phyloP scores from a whole-genome alignment of 2,888 invertebrate species.

The Nasonovia ribisnigri region DNA sequence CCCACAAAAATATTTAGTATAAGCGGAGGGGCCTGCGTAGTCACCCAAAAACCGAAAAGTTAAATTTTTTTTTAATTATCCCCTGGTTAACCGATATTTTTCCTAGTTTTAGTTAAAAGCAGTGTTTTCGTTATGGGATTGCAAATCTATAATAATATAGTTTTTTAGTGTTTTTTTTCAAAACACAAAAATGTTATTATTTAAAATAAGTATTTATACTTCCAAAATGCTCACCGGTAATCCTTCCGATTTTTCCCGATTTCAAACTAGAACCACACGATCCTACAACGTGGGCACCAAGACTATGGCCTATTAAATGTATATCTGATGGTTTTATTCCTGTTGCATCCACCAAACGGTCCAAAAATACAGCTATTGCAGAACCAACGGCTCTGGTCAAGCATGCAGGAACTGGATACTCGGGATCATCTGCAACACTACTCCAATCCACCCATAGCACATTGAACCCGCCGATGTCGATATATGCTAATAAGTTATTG shows the following conservation, averaged over 20 bases:
- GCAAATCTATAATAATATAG: too few species aligned
- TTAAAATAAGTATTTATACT: neutral
- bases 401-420: slow-evolving; percentile 67
- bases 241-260: slow-evolving; percentile 62
- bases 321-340: slow-evolving; percentile 68
- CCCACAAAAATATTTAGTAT: too few species aligned
- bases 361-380: slow-evolving; percentile 69
- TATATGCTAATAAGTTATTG: slow-evolving; percentile 70
- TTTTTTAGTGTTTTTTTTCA: neutral
- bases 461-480: slow-evolving; percentile 71
- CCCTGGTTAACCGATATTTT: neutral
- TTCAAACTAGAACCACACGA: slow-evolving; percentile 56
- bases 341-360: slow-evolving; percentile 68
- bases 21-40: too few species aligned
- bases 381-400: slow-evolving; percentile 59
- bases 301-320: slow-evolving; percentile 66
- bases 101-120: neutral
- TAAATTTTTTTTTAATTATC: neutral
- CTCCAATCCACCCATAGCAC: slow-evolving; percentile 73
- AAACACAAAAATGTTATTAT: neutral
- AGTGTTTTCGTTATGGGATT: neutral
- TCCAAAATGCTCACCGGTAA: slow-evolving; percentile 65
- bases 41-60: too few species aligned
- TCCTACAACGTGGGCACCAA: slow-evolving; percentile 66
- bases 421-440: slow-evolving; percentile 66